Evolutionary conservation across 1,140 invertebrate species (phyloP).

Genomic region (Drosophila oshimai): DNA sequence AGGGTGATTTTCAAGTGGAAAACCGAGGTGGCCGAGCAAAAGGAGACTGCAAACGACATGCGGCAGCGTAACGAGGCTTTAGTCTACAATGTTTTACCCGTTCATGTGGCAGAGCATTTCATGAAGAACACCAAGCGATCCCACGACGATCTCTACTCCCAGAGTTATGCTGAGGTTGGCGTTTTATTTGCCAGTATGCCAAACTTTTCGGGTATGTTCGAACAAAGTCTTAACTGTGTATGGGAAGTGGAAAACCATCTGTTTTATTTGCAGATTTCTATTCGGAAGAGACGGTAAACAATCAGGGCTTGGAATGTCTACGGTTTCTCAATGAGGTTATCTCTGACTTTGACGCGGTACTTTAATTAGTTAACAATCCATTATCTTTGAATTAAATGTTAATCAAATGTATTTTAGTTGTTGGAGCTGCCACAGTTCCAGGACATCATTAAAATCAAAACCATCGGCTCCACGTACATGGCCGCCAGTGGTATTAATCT

Average conservation of each 20-base stretch:
- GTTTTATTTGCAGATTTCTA: slow-evolving; percentile 93
- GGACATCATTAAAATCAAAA: slow-evolving; percentile 98
- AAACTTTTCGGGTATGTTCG: slow-evolving; percentile 90
- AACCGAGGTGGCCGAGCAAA: slow-evolving; percentile 89
- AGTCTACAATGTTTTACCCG: slow-evolving; percentile 93
- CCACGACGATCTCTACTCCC: slow-evolving; percentile 95
- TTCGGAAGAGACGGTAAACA: slow-evolving; percentile 97
- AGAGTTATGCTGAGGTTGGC: slow-evolving; percentile 95
- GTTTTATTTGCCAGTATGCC: slow-evolving; percentile 98
- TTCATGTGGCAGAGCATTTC: slow-evolving; percentile 95
- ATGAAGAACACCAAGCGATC: slow-evolving; percentile 90
- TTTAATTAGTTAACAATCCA: too few species aligned
- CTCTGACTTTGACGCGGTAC: slow-evolving; percentile 98
- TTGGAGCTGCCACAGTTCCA: slow-evolving; percentile 92
- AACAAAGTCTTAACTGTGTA: too few species aligned
- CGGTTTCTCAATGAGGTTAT: slow-evolving; percentile 99
- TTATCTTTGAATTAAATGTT: too few species aligned
- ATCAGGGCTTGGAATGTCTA: slow-evolving; percentile 97
- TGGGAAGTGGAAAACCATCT: too few species aligned
- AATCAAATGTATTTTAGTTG: slow-evolving; percentile 85
- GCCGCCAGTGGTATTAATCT: slow-evolving; percentile 95
- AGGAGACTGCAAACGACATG: slow-evolving; percentile 93
- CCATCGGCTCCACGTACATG: slow-evolving; percentile 99
- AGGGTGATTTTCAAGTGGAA: slow-evolving; percentile 90
- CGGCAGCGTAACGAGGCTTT: slow-evolving; percentile 94